These are phyloP conservation scores for Catocala nupta DNA, from an alignment of 2,888 invertebrate species.

Conservation along the genomic window DNA sequence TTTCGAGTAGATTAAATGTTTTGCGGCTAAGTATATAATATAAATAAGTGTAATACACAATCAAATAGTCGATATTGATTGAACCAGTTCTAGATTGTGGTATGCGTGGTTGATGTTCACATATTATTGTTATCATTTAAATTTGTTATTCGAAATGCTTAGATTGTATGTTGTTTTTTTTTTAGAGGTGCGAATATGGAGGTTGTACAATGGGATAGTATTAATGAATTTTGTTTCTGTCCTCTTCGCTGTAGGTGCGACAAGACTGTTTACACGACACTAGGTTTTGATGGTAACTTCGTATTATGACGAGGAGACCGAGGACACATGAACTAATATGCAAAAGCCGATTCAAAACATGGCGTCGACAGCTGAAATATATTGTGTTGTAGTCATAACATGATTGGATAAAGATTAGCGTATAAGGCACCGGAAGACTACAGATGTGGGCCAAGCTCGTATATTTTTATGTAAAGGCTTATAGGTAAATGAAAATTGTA, in stretches of 20 bases:
- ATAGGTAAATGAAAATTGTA: constrained; percentile 25
- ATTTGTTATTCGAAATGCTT: constrained; percentile 31
- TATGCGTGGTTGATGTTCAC: constrained; percentile 8
- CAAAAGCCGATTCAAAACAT: neutral
- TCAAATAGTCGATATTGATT: neutral
- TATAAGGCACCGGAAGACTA: constrained; percentile 51
- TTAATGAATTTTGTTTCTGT: constrained; percentile 14
- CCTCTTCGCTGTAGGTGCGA: constrained; percentile 25
- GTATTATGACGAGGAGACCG: neutral
- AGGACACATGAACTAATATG: neutral
- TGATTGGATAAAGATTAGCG: constrained; percentile 42
- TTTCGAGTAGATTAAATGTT: constrained; percentile 4
- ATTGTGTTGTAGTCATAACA: constrained; percentile 26
- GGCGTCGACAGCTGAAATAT: constrained; percentile 18
- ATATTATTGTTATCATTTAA: constrained; percentile 29
- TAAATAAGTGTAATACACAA: constrained; percentile 8
- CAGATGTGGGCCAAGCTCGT: constrained; percentile 52
- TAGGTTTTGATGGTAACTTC: neutral
- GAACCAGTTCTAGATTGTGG: constrained; percentile 7
- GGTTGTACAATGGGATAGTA: neutral
- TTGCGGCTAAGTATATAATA: constrained; percentile 3
- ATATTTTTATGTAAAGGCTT: constrained; percentile 47
- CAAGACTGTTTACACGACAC: constrained; percentile 38
- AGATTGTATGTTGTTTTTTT: constrained; percentile 26
- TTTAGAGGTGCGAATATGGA: neutral